Conservation (phyloP, 1,140 invertebrate genomes). For the Artemia franciscana region DNA sequence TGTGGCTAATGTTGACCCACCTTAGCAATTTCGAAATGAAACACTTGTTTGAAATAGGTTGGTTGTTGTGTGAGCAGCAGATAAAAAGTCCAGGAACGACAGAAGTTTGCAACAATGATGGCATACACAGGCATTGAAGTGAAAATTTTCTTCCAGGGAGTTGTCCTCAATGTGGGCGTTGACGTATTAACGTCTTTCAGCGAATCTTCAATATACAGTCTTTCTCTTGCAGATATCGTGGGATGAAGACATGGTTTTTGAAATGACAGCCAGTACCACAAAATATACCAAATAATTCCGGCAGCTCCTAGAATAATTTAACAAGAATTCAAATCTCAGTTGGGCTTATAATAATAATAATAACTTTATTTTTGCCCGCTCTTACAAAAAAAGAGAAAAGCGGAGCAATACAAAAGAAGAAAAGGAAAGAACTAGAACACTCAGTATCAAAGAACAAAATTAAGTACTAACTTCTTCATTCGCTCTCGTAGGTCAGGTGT, state of each 20-base stretch:
- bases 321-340: too few relatives aligned
- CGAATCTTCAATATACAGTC: slow-evolving; percentile 86
- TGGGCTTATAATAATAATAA: too few relatives aligned
- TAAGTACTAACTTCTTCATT: too few relatives aligned
- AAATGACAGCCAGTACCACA: slow-evolving; percentile 81
- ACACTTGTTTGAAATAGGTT: slow-evolving; percentile 77
- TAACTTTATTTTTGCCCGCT: too few relatives aligned
- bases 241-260: slow-evolving; percentile 86
- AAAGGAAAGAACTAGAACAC: too few relatives aligned
- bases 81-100: slow-evolving; percentile 99
- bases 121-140: slow-evolving; percentile 94
- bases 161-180: slow-evolving; percentile 54
- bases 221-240: slow-evolving; percentile 66
- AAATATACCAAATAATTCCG: slow-evolving; percentile 52
- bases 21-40: slow-evolving; percentile 65
- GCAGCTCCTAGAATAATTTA: slow-evolving; percentile 25
- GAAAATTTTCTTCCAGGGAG: slow-evolving; percentile 83
- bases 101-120: slow-evolving; percentile 98
- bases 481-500: too few relatives aligned
- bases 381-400: too few relatives aligned
- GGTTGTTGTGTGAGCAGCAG: slow-evolving; percentile 91
- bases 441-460: too few relatives aligned
- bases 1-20: slow-evolving; percentile 38
- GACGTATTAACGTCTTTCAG: slow-evolving; percentile 39
- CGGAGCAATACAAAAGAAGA: too few relatives aligned